Conservation (phyloP, 1,140 invertebrate species). For the Trigoniulus corallinus region DNA sequence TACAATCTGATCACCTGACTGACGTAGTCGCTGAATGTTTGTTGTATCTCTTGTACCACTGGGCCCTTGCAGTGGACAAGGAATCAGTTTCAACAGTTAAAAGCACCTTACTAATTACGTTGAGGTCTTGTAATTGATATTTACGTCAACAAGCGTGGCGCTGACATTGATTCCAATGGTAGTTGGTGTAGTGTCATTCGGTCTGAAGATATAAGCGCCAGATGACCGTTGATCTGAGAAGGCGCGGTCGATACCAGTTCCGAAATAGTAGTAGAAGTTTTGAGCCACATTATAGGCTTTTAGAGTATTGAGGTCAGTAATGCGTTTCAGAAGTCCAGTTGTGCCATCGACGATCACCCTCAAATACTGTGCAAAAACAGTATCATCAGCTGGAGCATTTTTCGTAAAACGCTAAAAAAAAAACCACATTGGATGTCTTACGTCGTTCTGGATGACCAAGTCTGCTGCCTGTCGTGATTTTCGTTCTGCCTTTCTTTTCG, state of each 20-base stretch:
- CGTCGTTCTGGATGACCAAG: neutral
- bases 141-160: neutral
- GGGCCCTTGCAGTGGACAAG: neutral
- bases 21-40: slow-evolving; percentile 57
- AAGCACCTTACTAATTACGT: too few species aligned
- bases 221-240: slow-evolving; percentile 28
- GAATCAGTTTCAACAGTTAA: neutral
- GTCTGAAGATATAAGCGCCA: slow-evolving; percentile 77
- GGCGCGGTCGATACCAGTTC: slow-evolving; percentile 29
- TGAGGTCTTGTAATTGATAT: too few species aligned
- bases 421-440: too few species aligned
- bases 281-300: slow-evolving; percentile 35
- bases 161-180: neutral
- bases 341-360: slow-evolving; percentile 20
- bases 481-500: too few species aligned
- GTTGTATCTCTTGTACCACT: too few species aligned
- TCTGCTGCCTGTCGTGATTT: neutral
- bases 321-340: slow-evolving; percentile 20
- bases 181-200: slow-evolving; percentile 25
- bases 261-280: slow-evolving; percentile 57
- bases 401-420: too few species aligned
- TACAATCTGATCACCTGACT: slow-evolving; percentile 65
- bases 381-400: too few species aligned
- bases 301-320: slow-evolving; percentile 22
- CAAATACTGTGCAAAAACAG: slow-evolving; percentile 18